These are phyloP conservation scores for Panthera tigris DNA, from an alignment of 2,113 vertebrate genomes.

Conservation along the genomic window DNA sequence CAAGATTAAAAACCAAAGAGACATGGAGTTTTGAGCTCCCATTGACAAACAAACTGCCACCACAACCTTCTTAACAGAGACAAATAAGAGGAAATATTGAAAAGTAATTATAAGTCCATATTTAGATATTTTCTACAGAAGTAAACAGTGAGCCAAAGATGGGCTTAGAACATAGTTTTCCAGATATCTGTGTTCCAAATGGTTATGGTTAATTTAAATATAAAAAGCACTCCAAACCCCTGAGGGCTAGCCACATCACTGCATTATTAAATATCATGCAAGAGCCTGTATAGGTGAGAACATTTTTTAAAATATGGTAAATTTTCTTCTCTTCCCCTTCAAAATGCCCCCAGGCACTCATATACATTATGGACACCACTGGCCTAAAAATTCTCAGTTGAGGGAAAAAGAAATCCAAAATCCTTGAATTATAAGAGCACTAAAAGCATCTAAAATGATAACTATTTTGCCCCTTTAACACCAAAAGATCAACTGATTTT, in stretches of 20 bases:
- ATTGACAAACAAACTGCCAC: background rate
- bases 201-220: slow-evolving; percentile 48
- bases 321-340: slow-evolving; percentile 71
- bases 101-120: background rate
- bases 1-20: background rate
- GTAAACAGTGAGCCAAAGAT: slow-evolving; percentile 10
- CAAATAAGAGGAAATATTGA: background rate
- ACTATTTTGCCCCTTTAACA: slow-evolving; percentile 77
- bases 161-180: background rate
- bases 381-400: slow-evolving; percentile 79
- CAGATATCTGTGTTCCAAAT: slow-evolving; percentile 22
- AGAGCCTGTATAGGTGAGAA: slow-evolving; percentile 25
- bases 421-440: slow-evolving; percentile 74
- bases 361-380: slow-evolving; percentile 80
- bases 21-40: background rate
- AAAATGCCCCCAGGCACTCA: slow-evolving; percentile 80
- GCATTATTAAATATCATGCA: slow-evolving; percentile 52
- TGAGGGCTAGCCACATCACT: background rate
- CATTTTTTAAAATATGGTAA: slow-evolving; percentile 56
- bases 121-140: slow-evolving; percentile 27
- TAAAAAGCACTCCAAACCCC: slow-evolving; percentile 1
- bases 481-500: slow-evolving; percentile 68
- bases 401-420: slow-evolving; percentile 75
- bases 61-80: background rate
- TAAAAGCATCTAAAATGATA: slow-evolving; percentile 79